Percentiles rank a stretch among this genome's conserved stretches.
These are phyloP conservation scores for Diadema setosum DNA, from an alignment of 35 echinoderm and acorn worm genomes.

Conservation along the genomic window DNA sequence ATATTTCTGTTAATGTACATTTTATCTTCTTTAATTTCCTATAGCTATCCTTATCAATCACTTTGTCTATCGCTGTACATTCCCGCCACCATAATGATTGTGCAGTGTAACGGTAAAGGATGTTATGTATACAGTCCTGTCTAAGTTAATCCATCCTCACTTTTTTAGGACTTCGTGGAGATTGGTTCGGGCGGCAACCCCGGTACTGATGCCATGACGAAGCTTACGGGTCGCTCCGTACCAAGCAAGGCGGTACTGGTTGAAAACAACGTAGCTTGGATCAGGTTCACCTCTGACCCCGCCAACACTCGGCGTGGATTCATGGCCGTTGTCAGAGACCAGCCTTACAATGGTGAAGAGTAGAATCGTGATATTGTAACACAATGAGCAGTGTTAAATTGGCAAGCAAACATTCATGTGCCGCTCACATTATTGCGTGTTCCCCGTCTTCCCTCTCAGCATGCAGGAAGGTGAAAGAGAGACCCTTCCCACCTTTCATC, in stretches of 20 bases:
- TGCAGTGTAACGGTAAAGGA: too few species aligned
- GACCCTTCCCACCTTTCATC: too few species aligned
- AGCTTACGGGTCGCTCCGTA: conserved; percentile 5
- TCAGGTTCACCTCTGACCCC: conserved; percentile 68
- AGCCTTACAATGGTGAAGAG: conserved; percentile 65
- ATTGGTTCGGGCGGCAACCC: conserved; percentile 38
- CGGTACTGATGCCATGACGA: neutral
- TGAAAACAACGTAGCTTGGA: conserved; percentile 51
- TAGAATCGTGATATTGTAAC: neutral
- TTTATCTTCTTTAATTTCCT: too few species aligned
- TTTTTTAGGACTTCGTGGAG: conserved; percentile 48
- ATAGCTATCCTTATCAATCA: too few species aligned
- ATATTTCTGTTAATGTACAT: too few species aligned
- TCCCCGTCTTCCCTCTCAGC: too few species aligned
- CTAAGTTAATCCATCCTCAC: neutral
- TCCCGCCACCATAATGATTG: too few species aligned
- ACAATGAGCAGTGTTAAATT: neutral
- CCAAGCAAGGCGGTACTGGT: conserved; percentile 8
- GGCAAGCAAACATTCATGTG: too few species aligned
- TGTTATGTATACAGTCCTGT: too few species aligned
- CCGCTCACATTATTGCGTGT: too few species aligned
- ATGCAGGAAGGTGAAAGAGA: too few species aligned
- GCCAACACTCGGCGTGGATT: conserved; percentile 65
- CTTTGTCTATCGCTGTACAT: too few species aligned
- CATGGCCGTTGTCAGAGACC: conserved; percentile 55